Evolutionary conservation across 2,113 vertebrate species (phyloP).

Genomic region (Chitala chitala): DNA sequence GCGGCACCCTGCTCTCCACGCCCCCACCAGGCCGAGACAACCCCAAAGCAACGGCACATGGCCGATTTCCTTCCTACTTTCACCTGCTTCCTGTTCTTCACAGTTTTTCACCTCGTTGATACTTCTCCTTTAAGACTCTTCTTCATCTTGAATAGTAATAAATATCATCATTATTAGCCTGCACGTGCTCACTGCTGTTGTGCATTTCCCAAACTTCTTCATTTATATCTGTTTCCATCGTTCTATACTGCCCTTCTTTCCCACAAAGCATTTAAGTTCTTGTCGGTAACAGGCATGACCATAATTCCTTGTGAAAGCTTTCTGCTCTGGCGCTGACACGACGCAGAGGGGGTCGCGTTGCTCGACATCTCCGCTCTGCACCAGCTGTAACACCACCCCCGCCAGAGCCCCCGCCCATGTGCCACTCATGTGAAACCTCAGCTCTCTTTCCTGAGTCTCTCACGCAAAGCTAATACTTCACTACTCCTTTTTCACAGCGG

Average conservation of each 20-base stretch:
- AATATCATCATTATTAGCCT: background rate
- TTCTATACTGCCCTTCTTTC: background rate
- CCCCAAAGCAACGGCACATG: background rate
- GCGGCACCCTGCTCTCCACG: background rate
- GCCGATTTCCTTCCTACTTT: background rate
- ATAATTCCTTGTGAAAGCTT: background rate
- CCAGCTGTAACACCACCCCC: background rate
- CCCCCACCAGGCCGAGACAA: background rate
- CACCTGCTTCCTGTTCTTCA: background rate
- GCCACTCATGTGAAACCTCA: constrained; percentile 10
- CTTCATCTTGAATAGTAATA: constrained; percentile 23
- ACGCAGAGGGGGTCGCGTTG: too few relatives aligned
- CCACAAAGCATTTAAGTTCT: background rate
- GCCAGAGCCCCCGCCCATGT: background rate
- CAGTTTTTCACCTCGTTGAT: background rate
- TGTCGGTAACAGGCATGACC: background rate
- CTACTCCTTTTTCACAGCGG: background rate
- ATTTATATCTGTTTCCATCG: background rate
- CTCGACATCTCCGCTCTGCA: too few relatives aligned
- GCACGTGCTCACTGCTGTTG: background rate
- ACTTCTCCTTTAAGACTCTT: constrained; percentile 7
- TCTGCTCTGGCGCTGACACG: background rate
- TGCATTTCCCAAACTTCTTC: constrained; percentile 2
- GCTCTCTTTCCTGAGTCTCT: constrained; percentile 6
- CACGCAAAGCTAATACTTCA: constrained; percentile 2